Percentiles rank a stretch among this genome's conserved stretches.
These are phyloP conservation scores for Steinernema feltiae DNA, from an alignment of 1,140 invertebrate species.

Conservation along the genomic window DNA sequence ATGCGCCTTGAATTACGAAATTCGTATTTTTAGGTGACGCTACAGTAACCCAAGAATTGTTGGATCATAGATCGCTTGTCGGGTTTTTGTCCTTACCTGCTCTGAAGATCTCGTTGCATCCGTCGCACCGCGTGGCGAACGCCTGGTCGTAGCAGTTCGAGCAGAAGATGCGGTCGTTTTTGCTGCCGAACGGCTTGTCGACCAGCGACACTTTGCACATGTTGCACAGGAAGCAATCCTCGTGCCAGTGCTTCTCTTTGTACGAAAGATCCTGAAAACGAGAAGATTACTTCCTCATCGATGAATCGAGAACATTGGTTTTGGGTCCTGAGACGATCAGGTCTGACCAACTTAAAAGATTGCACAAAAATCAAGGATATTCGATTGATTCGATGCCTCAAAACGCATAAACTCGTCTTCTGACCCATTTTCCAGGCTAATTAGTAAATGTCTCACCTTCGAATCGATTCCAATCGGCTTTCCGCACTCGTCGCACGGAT, in stretches of 20 bases:
- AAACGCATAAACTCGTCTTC: too few species aligned
- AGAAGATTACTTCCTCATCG: too few species aligned
- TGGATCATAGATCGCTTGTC: too few species aligned
- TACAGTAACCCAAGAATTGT: too few species aligned
- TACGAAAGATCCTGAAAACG: constrained; percentile 88
- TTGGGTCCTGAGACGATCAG: constrained; percentile 11
- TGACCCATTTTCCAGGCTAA: too few species aligned
- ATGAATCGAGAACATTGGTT: not conserved
- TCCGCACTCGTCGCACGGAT: constrained; percentile 94
- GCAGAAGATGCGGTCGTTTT: constrained; percentile 89
- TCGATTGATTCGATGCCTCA: too few species aligned
- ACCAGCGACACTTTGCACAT: constrained; percentile 94
- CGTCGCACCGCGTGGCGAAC: constrained; percentile 96
- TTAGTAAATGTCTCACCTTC: too few species aligned
- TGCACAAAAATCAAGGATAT: too few species aligned
- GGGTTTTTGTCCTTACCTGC: constrained; percentile 77
- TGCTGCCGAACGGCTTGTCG: constrained; percentile 97
- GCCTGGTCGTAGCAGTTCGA: constrained; percentile 97
- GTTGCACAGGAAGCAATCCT: constrained; percentile 92
- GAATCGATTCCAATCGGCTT: constrained; percentile 98
- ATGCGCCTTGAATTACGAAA: too few species aligned
- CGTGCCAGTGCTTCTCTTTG: constrained; percentile 99
- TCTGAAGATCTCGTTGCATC: constrained; percentile 93
- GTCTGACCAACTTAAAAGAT: too few species aligned
- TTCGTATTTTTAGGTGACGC: too few species aligned